phyloP scores from a whole-genome alignment of 2,113 vertebrate genomes.

The Crypturellus undulatus region DNA sequence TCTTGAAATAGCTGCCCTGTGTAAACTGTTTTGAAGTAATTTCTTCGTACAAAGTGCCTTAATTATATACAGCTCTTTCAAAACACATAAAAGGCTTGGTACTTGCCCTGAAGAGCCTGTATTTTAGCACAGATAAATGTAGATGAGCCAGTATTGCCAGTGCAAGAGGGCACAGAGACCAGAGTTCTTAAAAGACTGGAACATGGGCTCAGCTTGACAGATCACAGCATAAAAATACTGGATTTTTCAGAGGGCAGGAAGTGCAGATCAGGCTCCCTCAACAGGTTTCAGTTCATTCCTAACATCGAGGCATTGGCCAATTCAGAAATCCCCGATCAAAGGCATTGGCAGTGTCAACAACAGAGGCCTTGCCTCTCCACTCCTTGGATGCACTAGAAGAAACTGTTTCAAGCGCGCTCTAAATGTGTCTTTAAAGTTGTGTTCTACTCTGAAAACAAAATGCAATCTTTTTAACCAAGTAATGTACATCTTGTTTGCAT shows the following conservation, averaged over 20 bases:
- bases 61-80: constrained; percentile 66
- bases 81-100: constrained; percentile 67
- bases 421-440: background rate
- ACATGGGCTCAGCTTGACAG: background rate
- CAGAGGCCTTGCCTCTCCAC: background rate
- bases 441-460: constrained; percentile 48
- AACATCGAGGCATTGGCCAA: background rate
- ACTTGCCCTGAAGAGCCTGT: constrained; percentile 67
- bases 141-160: constrained; percentile 59
- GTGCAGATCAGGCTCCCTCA: background rate
- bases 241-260: background rate
- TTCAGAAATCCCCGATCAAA: constrained; percentile 11
- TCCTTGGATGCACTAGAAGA: background rate
- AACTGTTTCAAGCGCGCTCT: background rate
- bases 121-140: constrained; percentile 68
- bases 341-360: background rate
- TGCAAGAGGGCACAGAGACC: constrained; percentile 33
- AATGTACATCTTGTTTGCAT: constrained; percentile 53
- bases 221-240: background rate
- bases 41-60: constrained; percentile 69
- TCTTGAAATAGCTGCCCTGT: constrained; percentile 67
- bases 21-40: constrained; percentile 71
- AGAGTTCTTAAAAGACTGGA: background rate
- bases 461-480: background rate
- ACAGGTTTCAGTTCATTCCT: background rate